Percentiles rank a stretch among this genome's conserved stretches.
Evolutionary conservation across 2,797 vertebrate genomes (phyloP).

Genomic region (Dipus sagitta): DNA sequence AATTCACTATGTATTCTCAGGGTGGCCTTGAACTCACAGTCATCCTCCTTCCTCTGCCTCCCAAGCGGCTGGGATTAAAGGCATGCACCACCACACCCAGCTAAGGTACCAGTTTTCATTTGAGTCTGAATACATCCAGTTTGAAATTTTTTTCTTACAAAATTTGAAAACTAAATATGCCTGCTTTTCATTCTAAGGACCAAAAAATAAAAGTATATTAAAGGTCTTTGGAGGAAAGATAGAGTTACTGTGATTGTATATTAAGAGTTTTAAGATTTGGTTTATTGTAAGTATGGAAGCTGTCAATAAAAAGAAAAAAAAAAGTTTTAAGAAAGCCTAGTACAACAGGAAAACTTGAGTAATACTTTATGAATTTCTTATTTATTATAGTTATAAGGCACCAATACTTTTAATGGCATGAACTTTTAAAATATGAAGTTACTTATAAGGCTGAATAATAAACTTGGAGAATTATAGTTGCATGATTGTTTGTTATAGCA

Average conservation of each 20-base stretch:
- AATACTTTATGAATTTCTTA: slow-evolving; percentile 52
- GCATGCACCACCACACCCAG: neutral
- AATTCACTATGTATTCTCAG: no score
- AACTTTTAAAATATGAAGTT: slow-evolving; percentile 59
- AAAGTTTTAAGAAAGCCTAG: slow-evolving; percentile 39
- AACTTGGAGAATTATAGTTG: slow-evolving; percentile 42
- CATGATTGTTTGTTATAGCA: slow-evolving; percentile 49
- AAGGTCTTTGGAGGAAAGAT: slow-evolving; percentile 44
- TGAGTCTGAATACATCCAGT: neutral
- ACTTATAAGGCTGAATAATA: slow-evolving; percentile 38
- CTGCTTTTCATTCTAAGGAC: slow-evolving; percentile 25
- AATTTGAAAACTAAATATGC: slow-evolving; percentile 59
- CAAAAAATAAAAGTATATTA: slow-evolving; percentile 38
- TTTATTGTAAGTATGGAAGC: no score
- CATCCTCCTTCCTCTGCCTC: no score
- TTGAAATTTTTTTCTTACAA: slow-evolving; percentile 40
- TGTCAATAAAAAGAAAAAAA: no score
- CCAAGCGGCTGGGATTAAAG: no score
- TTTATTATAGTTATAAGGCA: slow-evolving; percentile 58
- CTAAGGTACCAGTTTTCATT: slow-evolving; percentile 5
- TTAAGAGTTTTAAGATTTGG: slow-evolving; percentile 17
- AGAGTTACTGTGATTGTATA: neutral
- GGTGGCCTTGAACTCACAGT: no score
- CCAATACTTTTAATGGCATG: slow-evolving; percentile 41
- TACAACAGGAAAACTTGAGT: slow-evolving; percentile 39